A percentile compares a stretch with the other conserved stretches of the same genome.
Conservation (phyloP, 1,140 invertebrate species). For the Drosophila takahashii region DNA sequence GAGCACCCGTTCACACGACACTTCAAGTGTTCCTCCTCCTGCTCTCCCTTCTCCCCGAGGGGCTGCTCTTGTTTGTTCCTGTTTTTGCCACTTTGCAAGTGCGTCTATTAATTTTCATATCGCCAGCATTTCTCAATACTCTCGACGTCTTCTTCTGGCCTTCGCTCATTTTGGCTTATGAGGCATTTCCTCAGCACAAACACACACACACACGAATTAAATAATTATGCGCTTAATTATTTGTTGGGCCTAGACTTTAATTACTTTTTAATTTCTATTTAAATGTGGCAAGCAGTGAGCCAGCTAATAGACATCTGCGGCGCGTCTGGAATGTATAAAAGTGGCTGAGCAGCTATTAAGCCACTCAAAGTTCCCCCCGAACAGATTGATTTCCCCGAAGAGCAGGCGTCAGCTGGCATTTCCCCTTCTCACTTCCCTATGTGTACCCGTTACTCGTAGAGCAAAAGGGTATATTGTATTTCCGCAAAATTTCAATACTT, state of each 20-base stretch:
- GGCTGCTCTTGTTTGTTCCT: conserved; percentile 5
- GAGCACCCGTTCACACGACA: conserved; percentile 43
- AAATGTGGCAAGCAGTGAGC: conserved; percentile 21
- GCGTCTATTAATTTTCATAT: conserved; percentile 72
- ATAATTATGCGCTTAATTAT: conserved; percentile 76
- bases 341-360: conserved; percentile 6
- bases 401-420: conserved; percentile 4
- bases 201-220: conserved; percentile 55
- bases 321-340: neutral
- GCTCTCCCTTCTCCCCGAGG: neutral
- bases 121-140: conserved; percentile 55
- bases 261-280: conserved; percentile 63
- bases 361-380: neutral
- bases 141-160: neutral
- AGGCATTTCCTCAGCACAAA: conserved; percentile 34
- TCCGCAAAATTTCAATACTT: too few relatives aligned
- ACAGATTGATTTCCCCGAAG: conserved; percentile 20
- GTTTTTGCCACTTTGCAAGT: conserved; percentile 39
- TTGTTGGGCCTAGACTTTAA: conserved; percentile 41
- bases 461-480: too few relatives aligned
- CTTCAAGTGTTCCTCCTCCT: conserved; percentile 23
- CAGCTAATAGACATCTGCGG: conserved; percentile 20
- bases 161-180: conserved; percentile 35
- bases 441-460: too few relatives aligned
- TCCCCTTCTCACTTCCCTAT: too few relatives aligned